phyloP scores from a whole-genome alignment of 2,113 vertebrate genomes.

The Phrynosoma platyrhinos region DNA sequence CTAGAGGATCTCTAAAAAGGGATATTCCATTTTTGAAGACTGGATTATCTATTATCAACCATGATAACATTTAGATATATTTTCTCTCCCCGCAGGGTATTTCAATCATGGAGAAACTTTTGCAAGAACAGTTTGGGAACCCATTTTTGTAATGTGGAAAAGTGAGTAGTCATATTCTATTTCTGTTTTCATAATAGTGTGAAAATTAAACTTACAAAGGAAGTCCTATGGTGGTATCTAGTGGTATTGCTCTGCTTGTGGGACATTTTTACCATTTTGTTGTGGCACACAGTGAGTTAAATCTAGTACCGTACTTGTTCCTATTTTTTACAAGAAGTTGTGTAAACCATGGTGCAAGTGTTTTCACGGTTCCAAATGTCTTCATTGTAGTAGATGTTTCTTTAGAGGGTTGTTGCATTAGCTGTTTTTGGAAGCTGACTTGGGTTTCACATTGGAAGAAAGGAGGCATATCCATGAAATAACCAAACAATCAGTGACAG shows the following conservation, averaged over 20 bases:
- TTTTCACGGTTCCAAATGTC: neutral
- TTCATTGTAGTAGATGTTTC: neutral
- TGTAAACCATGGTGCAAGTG: neutral
- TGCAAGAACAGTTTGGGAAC: slow-evolving; percentile 76
- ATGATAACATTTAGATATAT: neutral
- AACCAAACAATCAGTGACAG: neutral
- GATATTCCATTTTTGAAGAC: neutral
- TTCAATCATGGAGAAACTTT: slow-evolving; percentile 77
- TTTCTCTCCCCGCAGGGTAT: slow-evolving; percentile 72
- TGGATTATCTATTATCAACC: neutral
- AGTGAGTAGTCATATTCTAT: slow-evolving; percentile 49
- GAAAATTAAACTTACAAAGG: slow-evolving; percentile 46
- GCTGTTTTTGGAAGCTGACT: neutral
- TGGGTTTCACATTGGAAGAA: too few relatives aligned
- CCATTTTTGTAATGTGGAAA: slow-evolving; percentile 48
- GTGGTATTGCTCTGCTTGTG: neutral
- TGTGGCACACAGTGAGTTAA: neutral
- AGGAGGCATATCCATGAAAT: too few relatives aligned
- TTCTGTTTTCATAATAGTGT: slow-evolving; percentile 3
- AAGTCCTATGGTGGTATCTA: slow-evolving; percentile 16
- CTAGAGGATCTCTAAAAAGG: neutral
- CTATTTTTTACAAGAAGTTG: neutral
- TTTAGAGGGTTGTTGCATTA: neutral
- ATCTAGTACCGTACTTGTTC: too few relatives aligned
- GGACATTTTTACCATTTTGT: neutral